A percentile compares a stretch with the other conserved stretches of the same genome.
Conservation (phyloP, 2,113 vertebrate species). For the Eulacestoma nigropectus region DNA sequence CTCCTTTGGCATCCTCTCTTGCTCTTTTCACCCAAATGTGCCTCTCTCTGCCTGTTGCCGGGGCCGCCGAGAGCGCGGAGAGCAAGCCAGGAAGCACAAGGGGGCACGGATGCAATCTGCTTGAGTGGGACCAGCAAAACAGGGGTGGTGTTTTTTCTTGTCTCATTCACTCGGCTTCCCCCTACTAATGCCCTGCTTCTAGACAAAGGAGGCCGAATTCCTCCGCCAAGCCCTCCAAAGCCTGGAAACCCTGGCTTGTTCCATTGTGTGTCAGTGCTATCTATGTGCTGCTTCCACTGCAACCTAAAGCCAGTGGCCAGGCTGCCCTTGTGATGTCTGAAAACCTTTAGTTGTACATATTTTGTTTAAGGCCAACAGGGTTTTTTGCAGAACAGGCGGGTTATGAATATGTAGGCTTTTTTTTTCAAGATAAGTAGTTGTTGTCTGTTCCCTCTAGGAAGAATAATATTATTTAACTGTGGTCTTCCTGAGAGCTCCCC, state of each 20-base stretch:
- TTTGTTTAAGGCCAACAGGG: background rate
- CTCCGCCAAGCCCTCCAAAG: background rate
- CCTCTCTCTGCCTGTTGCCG: background rate
- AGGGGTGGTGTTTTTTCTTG: background rate
- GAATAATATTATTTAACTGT: background rate
- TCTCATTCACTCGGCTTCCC: background rate
- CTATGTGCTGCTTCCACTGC: background rate
- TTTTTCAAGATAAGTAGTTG: background rate
- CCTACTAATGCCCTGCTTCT: background rate
- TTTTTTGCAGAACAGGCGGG: background rate
- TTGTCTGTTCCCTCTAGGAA: background rate
- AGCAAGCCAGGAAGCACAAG: background rate
- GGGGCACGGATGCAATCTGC: background rate
- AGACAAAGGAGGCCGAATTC: slow-evolving; percentile 20
- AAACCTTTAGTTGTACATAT: background rate
- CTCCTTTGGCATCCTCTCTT: background rate
- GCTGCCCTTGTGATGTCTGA: background rate
- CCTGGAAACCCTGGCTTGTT: slow-evolving; percentile 21
- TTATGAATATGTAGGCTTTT: background rate
- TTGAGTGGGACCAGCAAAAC: background rate
- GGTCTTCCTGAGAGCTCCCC: background rate
- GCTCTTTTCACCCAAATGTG: background rate
- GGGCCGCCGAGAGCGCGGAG: background rate
- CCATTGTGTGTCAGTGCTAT: background rate
- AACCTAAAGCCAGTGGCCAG: background rate